A percentile compares a stretch with the other conserved stretches of the same genome.
Evolutionary conservation across 2,888 invertebrate species (phyloP).

Genomic region (Hylaea fasciaria): DNA sequence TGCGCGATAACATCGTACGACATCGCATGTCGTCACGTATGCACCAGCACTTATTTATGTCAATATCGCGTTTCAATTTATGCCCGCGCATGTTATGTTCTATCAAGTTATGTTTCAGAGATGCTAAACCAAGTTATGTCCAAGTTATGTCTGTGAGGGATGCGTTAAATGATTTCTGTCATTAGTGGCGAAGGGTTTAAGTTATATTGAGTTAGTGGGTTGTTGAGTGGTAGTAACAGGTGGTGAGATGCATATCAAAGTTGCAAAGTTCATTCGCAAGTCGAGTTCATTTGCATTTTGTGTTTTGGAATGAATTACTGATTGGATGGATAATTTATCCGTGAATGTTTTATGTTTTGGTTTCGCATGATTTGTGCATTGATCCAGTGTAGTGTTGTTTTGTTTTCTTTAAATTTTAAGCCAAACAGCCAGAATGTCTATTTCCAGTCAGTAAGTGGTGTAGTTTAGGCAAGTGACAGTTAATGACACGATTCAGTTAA

Average conservation of each 20-base stretch:
- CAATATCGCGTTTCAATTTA: constrained; percentile 80
- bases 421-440: too few relatives aligned
- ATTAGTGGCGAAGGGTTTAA: constrained; percentile 23
- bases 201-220: constrained; percentile 26
- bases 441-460: too few relatives aligned
- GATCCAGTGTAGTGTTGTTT: too few relatives aligned
- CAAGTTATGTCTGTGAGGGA: constrained; percentile 13
- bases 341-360: too few relatives aligned
- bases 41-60: constrained; percentile 67
- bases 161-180: constrained; percentile 40
- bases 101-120: constrained; percentile 31
- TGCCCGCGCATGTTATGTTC: constrained; percentile 46
- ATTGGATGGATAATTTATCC: neutral
- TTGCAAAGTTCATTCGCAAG: constrained; percentile 2
- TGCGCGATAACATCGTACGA: constrained; percentile 60
- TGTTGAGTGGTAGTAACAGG: constrained; percentile 12
- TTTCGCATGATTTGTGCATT: too few relatives aligned
- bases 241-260: constrained; percentile 11
- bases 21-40: constrained; percentile 75
- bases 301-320: constrained; percentile 1
- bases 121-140: constrained; percentile 6
- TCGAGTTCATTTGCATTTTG: constrained; percentile 12
- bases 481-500: too few relatives aligned
- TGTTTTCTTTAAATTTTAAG: too few relatives aligned
- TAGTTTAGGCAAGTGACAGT: too few relatives aligned